These are phyloP conservation scores for Alviniconcha strummeri DNA, from an alignment of 2,888 invertebrate genomes.

Conservation along the genomic window DNA sequence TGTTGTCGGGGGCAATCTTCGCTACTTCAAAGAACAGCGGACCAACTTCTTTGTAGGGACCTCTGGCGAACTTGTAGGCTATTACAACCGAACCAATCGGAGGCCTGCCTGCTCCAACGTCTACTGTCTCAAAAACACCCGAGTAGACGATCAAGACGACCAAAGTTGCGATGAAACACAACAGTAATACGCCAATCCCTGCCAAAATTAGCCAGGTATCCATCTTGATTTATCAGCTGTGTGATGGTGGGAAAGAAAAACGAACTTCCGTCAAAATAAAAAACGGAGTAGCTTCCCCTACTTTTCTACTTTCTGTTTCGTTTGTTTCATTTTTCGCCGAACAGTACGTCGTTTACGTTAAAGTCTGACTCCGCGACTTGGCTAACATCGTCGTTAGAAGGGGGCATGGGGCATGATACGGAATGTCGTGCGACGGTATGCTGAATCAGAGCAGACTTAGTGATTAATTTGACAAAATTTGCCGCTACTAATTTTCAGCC, in stretches of 20 bases:
- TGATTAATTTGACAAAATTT: too few species aligned
- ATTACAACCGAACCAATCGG: constrained; percentile 66
- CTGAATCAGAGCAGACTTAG: too few species aligned
- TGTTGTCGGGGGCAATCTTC: constrained; percentile 68
- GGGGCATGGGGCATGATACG: too few species aligned
- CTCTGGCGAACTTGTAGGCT: constrained; percentile 74
- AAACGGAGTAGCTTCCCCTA: constrained; percentile 16
- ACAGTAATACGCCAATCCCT: constrained; percentile 57
- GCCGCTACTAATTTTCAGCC: too few species aligned
- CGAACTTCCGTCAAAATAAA: too few species aligned
- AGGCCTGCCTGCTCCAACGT: constrained; percentile 71
- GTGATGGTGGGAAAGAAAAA: background rate
- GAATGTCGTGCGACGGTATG: too few species aligned
- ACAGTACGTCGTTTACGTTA: too few species aligned
- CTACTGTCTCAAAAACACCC: constrained; percentile 68
- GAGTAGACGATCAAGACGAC: constrained; percentile 63
- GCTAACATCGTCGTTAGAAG: too few species aligned
- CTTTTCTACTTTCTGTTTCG: background rate
- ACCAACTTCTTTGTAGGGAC: constrained; percentile 73
- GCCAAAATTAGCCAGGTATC: constrained; percentile 50
- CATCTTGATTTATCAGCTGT: constrained; percentile 48
- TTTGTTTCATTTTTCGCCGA: background rate
- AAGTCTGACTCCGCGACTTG: too few species aligned
- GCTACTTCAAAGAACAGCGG: constrained; percentile 72
- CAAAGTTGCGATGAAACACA: constrained; percentile 66